phyloP scores from a whole-genome alignment of 2,113 vertebrate species.

The Hemicordylus capensis region DNA sequence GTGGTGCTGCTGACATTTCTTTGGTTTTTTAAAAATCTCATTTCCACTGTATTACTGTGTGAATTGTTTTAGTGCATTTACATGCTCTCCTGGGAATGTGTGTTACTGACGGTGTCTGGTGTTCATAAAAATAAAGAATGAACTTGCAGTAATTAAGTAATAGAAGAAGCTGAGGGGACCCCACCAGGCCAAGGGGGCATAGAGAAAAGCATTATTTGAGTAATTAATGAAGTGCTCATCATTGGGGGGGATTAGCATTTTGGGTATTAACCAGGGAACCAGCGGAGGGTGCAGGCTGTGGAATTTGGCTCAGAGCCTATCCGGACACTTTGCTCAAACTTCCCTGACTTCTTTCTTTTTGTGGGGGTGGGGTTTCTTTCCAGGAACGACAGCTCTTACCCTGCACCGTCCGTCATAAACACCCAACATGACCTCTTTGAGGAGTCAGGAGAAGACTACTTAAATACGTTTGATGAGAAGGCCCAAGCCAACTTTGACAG shows the following conservation, averaged over 20 bases:
- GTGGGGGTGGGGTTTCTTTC: constrained; percentile 60
- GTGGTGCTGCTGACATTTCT: too few species aligned
- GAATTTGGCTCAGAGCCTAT: neutral
- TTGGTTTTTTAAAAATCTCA: too few species aligned
- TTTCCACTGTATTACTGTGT: too few species aligned
- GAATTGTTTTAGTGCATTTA: too few species aligned
- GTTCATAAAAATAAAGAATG: too few species aligned
- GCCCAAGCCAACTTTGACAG: constrained; percentile 74
- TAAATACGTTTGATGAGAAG: constrained; percentile 81
- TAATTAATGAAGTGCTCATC: neutral
- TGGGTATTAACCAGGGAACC: too few species aligned
- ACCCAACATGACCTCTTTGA: constrained; percentile 85
- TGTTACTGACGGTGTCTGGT: too few species aligned
- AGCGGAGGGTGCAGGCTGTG: neutral
- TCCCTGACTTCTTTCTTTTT: constrained; percentile 51
- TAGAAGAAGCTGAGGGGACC: neutral
- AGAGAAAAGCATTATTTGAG: neutral
- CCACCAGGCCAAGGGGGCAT: neutral
- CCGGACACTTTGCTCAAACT: neutral
- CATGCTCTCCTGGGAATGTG: too few species aligned
- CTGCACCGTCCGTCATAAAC: constrained; percentile 65
- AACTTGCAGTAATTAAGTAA: too few species aligned
- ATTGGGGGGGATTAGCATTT: neutral
- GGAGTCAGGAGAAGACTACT: constrained; percentile 83
- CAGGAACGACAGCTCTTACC: constrained; percentile 84